Evolutionary conservation across 2,113 vertebrate species (phyloP).

Genomic region (Strix uralensis): DNA sequence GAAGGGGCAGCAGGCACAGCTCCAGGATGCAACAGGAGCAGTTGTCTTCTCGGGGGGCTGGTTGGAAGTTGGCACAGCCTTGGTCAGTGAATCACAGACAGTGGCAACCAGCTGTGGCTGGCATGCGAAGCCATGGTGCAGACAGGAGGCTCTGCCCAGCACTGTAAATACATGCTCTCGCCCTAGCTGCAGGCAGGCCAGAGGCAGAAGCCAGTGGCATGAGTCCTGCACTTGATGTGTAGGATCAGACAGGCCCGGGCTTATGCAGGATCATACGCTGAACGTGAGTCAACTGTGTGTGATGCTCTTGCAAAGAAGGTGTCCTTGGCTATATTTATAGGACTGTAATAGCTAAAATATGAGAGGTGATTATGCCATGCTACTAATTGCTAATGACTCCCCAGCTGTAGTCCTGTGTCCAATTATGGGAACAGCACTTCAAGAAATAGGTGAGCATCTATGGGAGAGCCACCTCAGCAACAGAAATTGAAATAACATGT

Average conservation of each 20-base stretch:
- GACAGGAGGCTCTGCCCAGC: background rate
- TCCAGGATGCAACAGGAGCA: background rate
- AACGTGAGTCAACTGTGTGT: background rate
- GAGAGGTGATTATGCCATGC: background rate
- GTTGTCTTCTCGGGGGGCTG: background rate
- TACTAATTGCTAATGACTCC: background rate
- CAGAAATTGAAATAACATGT: background rate
- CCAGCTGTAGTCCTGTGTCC: background rate
- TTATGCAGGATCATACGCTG: background rate
- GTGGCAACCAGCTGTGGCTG: background rate
- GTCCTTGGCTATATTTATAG: background rate
- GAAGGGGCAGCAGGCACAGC: background rate
- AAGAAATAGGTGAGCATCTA: background rate
- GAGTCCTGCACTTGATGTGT: background rate
- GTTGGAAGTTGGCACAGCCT: background rate
- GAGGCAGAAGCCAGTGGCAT: background rate
- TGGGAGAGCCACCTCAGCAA: background rate
- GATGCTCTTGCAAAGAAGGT: background rate
- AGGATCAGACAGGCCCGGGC: background rate
- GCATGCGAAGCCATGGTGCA: rapidly evolving
- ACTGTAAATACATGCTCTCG: rapidly evolving
- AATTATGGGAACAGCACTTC: background rate
- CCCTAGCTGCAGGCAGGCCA: background rate
- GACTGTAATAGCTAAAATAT: constrained; percentile 19
- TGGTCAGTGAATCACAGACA: background rate